phyloP scores from a whole-genome alignment of 2,888 invertebrate genomes.

The Trachelus iudaicus region DNA sequence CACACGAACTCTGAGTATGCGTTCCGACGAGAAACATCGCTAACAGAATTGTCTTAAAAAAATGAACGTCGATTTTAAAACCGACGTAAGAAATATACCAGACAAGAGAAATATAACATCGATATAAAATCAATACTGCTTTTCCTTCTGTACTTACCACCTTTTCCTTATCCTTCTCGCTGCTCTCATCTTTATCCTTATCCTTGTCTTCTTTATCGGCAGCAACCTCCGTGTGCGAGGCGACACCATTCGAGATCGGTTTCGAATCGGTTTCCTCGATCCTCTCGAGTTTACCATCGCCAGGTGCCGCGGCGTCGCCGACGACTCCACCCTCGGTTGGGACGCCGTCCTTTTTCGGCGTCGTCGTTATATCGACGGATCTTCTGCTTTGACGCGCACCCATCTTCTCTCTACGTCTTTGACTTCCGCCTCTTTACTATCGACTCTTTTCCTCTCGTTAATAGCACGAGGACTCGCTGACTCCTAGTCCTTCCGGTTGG shows the following conservation, averaged over 20 bases:
- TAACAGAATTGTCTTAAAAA: neutral
- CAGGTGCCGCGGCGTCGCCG: slow-evolving; percentile 67
- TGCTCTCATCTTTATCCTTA: slow-evolving; percentile 77
- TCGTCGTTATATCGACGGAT: slow-evolving; percentile 87
- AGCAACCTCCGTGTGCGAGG: slow-evolving; percentile 71
- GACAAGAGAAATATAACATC: neutral
- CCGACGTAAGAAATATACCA: slow-evolving; percentile 11
- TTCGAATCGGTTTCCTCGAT: slow-evolving; percentile 81
- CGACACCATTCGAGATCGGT: slow-evolving; percentile 80
- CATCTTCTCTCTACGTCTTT: slow-evolving; percentile 69
- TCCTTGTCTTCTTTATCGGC: slow-evolving; percentile 73
- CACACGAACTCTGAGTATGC: neutral
- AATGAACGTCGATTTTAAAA: neutral
- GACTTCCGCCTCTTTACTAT: slow-evolving; percentile 13
- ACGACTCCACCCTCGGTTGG: slow-evolving; percentile 68
- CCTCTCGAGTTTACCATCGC: slow-evolving; percentile 76
- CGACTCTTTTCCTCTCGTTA: slow-evolving; percentile 24
- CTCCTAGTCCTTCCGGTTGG: slow-evolving; percentile 13
- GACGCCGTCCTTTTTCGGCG: slow-evolving; percentile 69
- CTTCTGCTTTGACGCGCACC: slow-evolving; percentile 89
- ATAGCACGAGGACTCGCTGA: slow-evolving; percentile 5
- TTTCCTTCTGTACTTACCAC: slow-evolving; percentile 38
- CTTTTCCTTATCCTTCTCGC: slow-evolving; percentile 77
- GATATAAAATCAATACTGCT: neutral
- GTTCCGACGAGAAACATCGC: neutral